A percentile compares a stretch with the other conserved stretches of the same genome.
phyloP scores from a whole-genome alignment of 2,113 vertebrate species.

The Tenebrosternarchus preto region DNA sequence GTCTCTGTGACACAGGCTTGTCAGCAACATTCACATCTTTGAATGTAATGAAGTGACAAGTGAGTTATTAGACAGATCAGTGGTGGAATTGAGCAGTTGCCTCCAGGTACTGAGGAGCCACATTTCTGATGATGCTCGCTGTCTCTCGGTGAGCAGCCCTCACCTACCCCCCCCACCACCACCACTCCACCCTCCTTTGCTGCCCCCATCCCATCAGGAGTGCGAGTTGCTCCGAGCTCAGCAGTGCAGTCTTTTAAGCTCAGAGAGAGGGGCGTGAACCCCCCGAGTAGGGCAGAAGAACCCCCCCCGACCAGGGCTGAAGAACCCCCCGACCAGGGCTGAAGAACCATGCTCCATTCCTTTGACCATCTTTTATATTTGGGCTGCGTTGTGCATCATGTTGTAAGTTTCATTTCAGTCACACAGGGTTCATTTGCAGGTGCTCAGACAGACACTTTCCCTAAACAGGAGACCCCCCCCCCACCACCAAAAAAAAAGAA shows the following conservation, averaged over 20 bases:
- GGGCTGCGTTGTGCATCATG: too few species aligned
- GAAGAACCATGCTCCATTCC: not conserved
- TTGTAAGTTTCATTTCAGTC: not conserved
- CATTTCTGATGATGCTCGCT: conserved; percentile 74
- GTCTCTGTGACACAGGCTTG: conserved; percentile 87
- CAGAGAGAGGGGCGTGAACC: too few species aligned
- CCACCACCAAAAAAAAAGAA: too few species aligned
- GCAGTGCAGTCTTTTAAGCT: too few species aligned
- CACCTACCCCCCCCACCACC: conserved; percentile 59
- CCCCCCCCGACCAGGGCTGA: too few species aligned
- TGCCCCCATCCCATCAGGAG: conserved; percentile 20
- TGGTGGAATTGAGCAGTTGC: conserved; percentile 85
- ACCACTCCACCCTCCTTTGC: conserved; percentile 38
- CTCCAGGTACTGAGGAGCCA: conserved; percentile 73
- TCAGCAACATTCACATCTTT: conserved; percentile 86
- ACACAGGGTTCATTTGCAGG: not conserved
- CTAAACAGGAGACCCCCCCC: too few species aligned
- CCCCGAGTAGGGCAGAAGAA: too few species aligned
- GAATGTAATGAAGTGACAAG: conserved; percentile 93
- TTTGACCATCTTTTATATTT: too few species aligned
- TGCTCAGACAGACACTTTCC: too few species aligned
- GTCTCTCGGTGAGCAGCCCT: conserved; percentile 63
- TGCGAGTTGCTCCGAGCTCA: too few species aligned
- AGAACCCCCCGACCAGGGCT: too few species aligned
- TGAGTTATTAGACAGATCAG: conserved; percentile 93